Evolutionary conservation across 2,888 invertebrate genomes (phyloP).

Genomic region (Argyra leucocephala): DNA sequence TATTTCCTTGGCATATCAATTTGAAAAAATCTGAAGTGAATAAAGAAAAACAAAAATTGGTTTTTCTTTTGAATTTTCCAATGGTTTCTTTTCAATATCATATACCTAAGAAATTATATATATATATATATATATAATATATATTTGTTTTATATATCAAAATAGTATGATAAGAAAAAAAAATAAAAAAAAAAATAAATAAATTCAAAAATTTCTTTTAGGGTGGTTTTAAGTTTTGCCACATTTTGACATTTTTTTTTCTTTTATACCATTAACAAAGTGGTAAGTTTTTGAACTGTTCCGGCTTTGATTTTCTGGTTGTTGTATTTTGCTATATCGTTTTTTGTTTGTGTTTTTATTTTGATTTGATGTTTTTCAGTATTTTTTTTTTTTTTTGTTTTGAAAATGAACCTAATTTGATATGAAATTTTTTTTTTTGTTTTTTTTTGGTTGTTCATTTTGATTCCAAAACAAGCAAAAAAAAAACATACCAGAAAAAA

Average conservation of each 20-base stretch:
- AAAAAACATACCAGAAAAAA: background rate
- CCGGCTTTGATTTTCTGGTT: no score
- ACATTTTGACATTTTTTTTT: conserved; percentile 1
- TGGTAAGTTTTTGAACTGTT: background rate
- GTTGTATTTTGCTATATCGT: no score
- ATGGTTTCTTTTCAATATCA: background rate
- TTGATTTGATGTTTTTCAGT: no score
- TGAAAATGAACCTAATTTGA: background rate
- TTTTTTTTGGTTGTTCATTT: background rate
- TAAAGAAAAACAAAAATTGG: background rate
- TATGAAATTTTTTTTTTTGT: background rate
- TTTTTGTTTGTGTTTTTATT: no score
- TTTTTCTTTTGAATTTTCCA: background rate
- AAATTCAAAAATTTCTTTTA: no score
- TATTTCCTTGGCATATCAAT: background rate
- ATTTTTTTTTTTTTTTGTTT: background rate
- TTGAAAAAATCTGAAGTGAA: background rate
- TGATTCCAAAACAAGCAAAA: background rate
- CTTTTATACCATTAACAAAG: background rate
- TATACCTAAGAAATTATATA: no score
- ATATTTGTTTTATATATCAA: no score
- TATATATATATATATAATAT: no score
- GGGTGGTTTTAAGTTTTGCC: background rate
- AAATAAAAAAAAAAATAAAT: no score
- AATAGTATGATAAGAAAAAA: no score